These are phyloP conservation scores for Macrophya alboannulata DNA, from an alignment of 2,888 invertebrate genomes.

Conservation along the genomic window DNA sequence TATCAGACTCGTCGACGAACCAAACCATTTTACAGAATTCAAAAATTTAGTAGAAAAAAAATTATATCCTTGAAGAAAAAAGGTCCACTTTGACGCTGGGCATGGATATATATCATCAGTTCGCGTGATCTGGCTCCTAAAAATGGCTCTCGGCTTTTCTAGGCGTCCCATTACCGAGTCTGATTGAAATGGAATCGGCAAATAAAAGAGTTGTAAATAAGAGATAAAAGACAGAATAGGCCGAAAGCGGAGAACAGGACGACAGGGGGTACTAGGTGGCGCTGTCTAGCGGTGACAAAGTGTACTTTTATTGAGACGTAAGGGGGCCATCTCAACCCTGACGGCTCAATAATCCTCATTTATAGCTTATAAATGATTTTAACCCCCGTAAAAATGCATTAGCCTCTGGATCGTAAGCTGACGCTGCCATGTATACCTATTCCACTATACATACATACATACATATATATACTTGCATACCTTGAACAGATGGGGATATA, in stretches of 20 bases:
- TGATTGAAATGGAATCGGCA: slow-evolving; percentile 80
- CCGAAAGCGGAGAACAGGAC: slow-evolving; percentile 56
- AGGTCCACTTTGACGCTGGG: slow-evolving; percentile 4
- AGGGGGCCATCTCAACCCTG: slow-evolving; percentile 66
- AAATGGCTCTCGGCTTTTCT: slow-evolving; percentile 32
- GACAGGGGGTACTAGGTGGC: slow-evolving; percentile 74
- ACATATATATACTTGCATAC: neutral
- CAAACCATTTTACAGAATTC: neutral
- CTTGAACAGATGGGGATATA: slow-evolving; percentile 18
- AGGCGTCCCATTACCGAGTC: slow-evolving; percentile 63
- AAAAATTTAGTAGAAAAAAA: neutral
- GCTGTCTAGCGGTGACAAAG: slow-evolving; percentile 76
- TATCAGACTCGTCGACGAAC: slow-evolving; percentile 27
- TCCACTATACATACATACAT: slow-evolving; percentile 7
- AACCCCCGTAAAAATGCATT: slow-evolving; percentile 78
- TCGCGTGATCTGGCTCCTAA: slow-evolving; percentile 25
- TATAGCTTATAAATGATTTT: slow-evolving; percentile 80
- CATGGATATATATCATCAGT: slow-evolving; percentile 7
- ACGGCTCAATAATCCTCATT: slow-evolving; percentile 77
- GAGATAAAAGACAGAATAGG: slow-evolving; percentile 72
- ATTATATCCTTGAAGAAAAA: slow-evolving; percentile 5
- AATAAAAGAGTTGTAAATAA: slow-evolving; percentile 80
- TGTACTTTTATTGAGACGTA: slow-evolving; percentile 78
- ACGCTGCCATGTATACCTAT: slow-evolving; percentile 36
- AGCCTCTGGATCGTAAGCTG: slow-evolving; percentile 63